A percentile compares a stretch with the other conserved stretches of the same genome.
phyloP scores from a whole-genome alignment of 1,140 invertebrate genomes.

The Coelopa frigida region DNA sequence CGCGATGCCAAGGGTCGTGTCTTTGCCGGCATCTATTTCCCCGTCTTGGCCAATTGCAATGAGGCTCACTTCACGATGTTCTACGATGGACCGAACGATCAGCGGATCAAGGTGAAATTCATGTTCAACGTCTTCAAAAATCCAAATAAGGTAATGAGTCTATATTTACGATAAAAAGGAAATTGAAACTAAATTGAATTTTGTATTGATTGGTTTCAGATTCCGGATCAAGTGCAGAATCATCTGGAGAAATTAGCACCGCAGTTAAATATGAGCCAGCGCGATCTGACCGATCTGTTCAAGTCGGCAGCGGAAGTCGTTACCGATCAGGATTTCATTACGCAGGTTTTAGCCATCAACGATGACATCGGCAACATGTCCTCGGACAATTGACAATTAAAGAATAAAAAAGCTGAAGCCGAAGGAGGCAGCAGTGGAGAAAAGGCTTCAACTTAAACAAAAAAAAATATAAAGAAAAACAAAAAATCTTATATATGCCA shows the following conservation, averaged over 20 bases:
- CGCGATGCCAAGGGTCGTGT: constrained; percentile 73
- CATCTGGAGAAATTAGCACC: constrained; percentile 61
- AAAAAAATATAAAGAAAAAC: no score
- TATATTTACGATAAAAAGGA: background rate
- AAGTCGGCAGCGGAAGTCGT: constrained; percentile 59
- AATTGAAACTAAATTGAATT: constrained; percentile 8
- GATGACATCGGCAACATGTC: constrained; percentile 64
- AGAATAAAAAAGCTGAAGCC: constrained; percentile 36
- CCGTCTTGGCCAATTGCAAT: constrained; percentile 52
- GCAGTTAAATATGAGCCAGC: constrained; percentile 58
- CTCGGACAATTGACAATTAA: constrained; percentile 60
- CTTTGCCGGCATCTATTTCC: constrained; percentile 77
- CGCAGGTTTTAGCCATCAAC: constrained; percentile 65
- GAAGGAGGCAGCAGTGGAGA: no score
- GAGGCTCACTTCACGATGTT: constrained; percentile 69
- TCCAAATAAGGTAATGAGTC: constrained; percentile 57
- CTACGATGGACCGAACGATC: constrained; percentile 61
- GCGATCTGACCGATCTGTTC: constrained; percentile 56
- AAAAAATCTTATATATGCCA: no score
- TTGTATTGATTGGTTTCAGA: constrained; percentile 40
- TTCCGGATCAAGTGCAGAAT: constrained; percentile 53
- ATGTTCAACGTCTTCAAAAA: constrained; percentile 60
- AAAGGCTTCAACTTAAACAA: no score
- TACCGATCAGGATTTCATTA: constrained; percentile 63
- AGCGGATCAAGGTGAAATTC: constrained; percentile 54